Evolutionary conservation across 2,888 invertebrate genomes (phyloP).

Genomic region (Onthophagus sagittarius): DNA sequence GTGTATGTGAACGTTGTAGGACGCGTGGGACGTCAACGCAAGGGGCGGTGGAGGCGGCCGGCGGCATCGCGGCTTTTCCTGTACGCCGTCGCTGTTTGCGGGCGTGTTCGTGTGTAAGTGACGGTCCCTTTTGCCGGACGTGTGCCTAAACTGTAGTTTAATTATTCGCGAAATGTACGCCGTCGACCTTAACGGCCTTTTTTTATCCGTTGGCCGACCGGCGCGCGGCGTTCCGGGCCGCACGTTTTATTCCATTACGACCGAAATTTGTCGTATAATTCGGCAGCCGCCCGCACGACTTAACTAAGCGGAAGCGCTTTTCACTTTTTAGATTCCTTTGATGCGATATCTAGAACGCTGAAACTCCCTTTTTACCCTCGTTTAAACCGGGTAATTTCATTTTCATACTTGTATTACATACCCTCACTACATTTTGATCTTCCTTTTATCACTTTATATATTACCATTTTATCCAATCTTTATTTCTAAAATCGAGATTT

Average conservation of each 20-base stretch:
- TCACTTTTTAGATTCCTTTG: background rate
- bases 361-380: background rate
- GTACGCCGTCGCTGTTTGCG: background rate
- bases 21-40: background rate
- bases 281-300: background rate
- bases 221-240: background rate
- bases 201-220: background rate
- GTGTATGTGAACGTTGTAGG: conserved; percentile 4
- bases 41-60: background rate
- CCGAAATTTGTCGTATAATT: background rate
- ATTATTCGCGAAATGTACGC: conserved; percentile 10
- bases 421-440: background rate
- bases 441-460: too few species aligned
- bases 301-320: background rate
- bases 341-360: background rate
- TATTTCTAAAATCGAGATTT: too few species aligned
- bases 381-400: background rate
- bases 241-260: conserved; percentile 15
- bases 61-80: background rate
- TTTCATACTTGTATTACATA: background rate
- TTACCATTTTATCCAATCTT: too few species aligned
- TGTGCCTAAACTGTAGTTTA: conserved; percentile 19
- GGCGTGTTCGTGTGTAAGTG: conserved; percentile 4
- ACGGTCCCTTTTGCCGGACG: conserved; percentile 7
- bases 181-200: conserved; percentile 6